Conservation (phyloP, 2,888 invertebrate species). For the Macroteleia sp. region DNA sequence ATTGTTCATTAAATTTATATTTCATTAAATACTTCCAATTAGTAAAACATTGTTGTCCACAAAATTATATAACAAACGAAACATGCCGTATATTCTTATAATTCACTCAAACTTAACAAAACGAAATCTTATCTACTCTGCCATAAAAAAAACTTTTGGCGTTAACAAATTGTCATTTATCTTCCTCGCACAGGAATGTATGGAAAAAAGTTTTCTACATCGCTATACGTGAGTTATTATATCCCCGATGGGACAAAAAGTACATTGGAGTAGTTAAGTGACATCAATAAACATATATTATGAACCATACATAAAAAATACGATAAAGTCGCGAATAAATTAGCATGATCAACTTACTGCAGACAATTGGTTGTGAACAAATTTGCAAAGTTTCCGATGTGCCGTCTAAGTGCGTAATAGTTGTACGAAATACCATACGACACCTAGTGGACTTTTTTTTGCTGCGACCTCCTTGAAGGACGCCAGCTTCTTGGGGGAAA, state of each 20-base stretch:
- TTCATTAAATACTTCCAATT: background rate
- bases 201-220: conserved; percentile 18
- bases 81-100: background rate
- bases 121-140: conserved; percentile 21
- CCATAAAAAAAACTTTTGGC: conserved; percentile 12
- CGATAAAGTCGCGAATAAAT: conserved; percentile 19
- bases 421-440: conserved; percentile 96
- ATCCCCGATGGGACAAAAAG: conserved; percentile 20
- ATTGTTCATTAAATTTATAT: background rate
- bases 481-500: conserved; percentile 91
- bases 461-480: conserved; percentile 86
- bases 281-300: conserved; percentile 48
- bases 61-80: conserved; percentile 15
- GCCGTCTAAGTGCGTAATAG: conserved; percentile 91
- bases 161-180: conserved; percentile 23
- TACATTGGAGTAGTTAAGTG: conserved; percentile 21
- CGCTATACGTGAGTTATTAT: conserved; percentile 34
- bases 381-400: conserved; percentile 93
- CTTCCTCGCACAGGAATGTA: conserved; percentile 30
- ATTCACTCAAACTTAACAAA: too few species aligned
- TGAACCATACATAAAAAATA: conserved; percentile 6
- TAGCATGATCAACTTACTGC: conserved; percentile 88
- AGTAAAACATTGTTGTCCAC: background rate
- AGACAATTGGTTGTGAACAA: conserved; percentile 95
- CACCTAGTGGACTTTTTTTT: conserved; percentile 98